Base-by-base conservation (phyloP, 2,797 vertebrate species). In the Coccyzus lansbergi region DNA sequence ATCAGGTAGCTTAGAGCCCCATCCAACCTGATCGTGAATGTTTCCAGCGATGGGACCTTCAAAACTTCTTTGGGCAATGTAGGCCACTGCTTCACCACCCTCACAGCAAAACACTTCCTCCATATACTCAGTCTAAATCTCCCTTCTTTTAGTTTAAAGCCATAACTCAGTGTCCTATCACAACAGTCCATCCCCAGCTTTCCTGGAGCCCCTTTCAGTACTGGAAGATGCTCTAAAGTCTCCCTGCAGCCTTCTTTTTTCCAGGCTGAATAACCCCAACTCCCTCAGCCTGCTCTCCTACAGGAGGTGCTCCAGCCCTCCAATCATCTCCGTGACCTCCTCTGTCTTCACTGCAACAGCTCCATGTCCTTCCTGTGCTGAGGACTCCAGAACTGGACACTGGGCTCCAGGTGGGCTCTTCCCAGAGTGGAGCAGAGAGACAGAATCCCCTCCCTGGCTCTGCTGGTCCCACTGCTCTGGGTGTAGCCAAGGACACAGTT, bases 401-500 rank as follows among this genome's bases (percentile, higher is more conserved):
- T 70, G 29, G 1, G 3, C 40, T 79, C 4, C 29, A 36, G 31
- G 31, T 58, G 12, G 9, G 12, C 16, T 46, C 44, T 82, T 34
- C 7, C 5, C 17, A 34, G 36, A 78, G 48, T 2, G 0, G 42
- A 12, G 58, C 2, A 72, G 51, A 77, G 33, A 12, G 36, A 28
- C 15, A 65, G 31, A 33, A 58, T 49, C 10, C 6, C 58, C 34
- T 10, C 44, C 59, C 33, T 72, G 2, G 1, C 1, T 25, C 62
- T n/a, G 34, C 46, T 48, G 22, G 6, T 26, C 36, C 29, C 0
- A 0, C 24, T 31, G 19, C 74, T 51, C 5, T 6, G 1, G 55
- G 4, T 29, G n/a, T 20, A 44, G 40, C 33, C 40, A 46, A 44
- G 83, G n/a, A 12, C 7, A 46, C 0, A 0, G 12, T 0, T 7